A percentile compares a stretch with the other conserved stretches of the same genome.
phyloP scores from a whole-genome alignment of 2,113 vertebrate genomes.

The Proteles cristata region DNA sequence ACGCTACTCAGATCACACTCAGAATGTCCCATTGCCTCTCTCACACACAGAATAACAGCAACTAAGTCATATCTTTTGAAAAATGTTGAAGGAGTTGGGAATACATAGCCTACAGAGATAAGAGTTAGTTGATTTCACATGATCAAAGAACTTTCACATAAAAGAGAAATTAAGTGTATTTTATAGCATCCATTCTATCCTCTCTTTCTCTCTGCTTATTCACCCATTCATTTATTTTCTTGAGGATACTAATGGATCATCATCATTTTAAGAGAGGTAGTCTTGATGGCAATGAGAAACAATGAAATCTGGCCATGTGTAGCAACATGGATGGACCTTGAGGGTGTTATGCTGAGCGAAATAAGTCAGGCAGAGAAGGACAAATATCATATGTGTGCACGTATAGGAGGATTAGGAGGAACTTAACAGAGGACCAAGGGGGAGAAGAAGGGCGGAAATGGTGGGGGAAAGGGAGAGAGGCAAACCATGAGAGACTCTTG shows the following conservation, averaged over 20 bases:
- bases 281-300: too few species aligned
- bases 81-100: not conserved
- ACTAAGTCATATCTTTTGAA: not conserved
- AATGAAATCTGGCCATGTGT: too few species aligned
- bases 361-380: too few species aligned
- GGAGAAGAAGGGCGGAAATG: too few species aligned
- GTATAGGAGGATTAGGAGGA: too few species aligned
- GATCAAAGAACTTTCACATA: not conserved
- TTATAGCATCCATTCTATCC: not conserved
- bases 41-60: not conserved
- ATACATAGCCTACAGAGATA: not conserved
- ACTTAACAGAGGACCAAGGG: too few species aligned
- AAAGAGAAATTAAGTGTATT: not conserved
- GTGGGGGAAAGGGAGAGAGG: too few species aligned
- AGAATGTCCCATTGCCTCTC: not conserved
- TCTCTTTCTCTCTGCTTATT: not conserved
- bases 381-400: too few species aligned
- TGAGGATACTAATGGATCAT: not conserved
- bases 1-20: constrained; percentile 38
- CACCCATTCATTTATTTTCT: constrained; percentile 34
- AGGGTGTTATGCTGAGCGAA: too few species aligned
- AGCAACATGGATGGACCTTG: too few species aligned
- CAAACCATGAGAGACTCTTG: too few species aligned
- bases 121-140: not conserved
- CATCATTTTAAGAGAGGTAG: constrained; percentile 20